Evolutionary conservation across 2,888 invertebrate genomes (phyloP).

Genomic region (Watsonalla cultraria): DNA sequence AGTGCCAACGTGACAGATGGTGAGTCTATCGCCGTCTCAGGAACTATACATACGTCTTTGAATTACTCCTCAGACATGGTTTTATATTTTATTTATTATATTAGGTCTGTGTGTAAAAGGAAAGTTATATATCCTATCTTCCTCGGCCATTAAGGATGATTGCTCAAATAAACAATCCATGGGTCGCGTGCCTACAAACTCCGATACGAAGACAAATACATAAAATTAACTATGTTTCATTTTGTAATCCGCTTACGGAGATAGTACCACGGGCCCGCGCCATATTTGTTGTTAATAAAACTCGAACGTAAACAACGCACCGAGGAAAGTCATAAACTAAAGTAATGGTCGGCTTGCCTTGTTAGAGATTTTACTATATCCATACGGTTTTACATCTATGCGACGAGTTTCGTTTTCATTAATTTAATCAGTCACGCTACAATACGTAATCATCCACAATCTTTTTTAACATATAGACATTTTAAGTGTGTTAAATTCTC

Average conservation of each 20-base stretch:
- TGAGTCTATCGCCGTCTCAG: no score
- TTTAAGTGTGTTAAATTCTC: no score
- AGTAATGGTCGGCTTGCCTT: not conserved
- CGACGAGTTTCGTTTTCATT: no score
- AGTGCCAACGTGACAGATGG: no score
- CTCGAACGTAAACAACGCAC: not conserved
- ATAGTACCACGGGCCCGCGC: not conserved
- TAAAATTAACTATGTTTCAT: conserved; percentile 21
- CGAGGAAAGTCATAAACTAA: not conserved
- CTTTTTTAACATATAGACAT: no score
- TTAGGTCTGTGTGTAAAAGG: not conserved
- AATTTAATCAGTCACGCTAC: no score
- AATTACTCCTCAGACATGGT: no score
- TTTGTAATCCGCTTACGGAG: conserved; percentile 7
- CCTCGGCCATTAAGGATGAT: not conserved
- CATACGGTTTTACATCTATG: not conserved
- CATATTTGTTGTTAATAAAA: not conserved
- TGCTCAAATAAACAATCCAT: conserved; percentile 1
- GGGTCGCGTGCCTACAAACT: conserved; percentile 17
- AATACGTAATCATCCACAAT: no score
- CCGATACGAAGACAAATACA: conserved; percentile 16
- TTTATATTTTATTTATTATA: no score
- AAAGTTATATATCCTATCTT: not conserved
- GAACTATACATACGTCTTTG: no score
- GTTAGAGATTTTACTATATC: not conserved